Base-by-base conservation (phyloP, 2,888 invertebrate genomes). In the Catotricha subobsoleta region DNA sequence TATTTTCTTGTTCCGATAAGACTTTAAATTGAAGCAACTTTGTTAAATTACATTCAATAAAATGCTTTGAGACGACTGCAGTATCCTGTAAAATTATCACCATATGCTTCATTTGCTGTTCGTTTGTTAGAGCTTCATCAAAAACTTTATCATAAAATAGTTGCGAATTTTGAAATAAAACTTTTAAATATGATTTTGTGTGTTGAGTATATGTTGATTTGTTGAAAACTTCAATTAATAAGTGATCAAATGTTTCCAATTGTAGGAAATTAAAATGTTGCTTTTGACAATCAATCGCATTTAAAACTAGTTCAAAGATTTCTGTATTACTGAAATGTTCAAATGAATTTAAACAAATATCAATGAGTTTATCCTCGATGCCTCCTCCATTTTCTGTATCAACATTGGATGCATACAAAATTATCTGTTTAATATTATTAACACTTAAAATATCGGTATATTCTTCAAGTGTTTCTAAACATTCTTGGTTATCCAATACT, bases 401-500 rank as follows among this genome's bases (percentile, higher is more conserved):
- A 2, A 18, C 19, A 15, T 10, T 36, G 8, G 27, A 8, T 7
- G 31, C 20, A 29, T 28, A 36, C 10, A 10, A 20, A 13, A 41
- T 21, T 6, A 41, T 28, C 9, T 15, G 18, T 9, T 25, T 28
- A n/a, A 41, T 15, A 2, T 35, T 2, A 20, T 25, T 13, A 2
- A 36, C 27, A 2, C 28, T 35, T 2, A 41, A 15, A 9, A 27
- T 15, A 20, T n/a, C n/a, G 12, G 18, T 45, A 29, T 55, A 51
- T 1, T 49, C 43, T 20, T 44, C 47, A 2, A 58, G 51, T 1
- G 54, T 47, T 30, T 53, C 49, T 2, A 57, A 36, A 30, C 57
- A 58, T 42, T 58, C 58, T 1, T 54, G 52, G 43, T 55, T 58
- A 1, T 50, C 53, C 3, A 54, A 43, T 1, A 52, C 49, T 1